Percentiles rank a stretch among this genome's conserved stretches.
Conservation (phyloP, 2,888 invertebrate species). For the Nephrotoma guestfalica region DNA sequence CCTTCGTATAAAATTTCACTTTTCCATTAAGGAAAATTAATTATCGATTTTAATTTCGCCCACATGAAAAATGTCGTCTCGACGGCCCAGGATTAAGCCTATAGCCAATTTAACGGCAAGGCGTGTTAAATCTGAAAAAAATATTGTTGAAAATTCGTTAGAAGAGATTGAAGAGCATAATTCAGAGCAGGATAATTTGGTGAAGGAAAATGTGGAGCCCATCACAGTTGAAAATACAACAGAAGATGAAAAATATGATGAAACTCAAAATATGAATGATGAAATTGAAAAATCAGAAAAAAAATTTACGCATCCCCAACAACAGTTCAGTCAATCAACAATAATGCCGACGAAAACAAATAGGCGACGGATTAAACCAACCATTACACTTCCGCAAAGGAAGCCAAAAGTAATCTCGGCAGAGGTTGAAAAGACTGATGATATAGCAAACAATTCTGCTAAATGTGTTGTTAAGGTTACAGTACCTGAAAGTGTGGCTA, state of each 20-base stretch:
- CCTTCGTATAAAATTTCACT: neutral
- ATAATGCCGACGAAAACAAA: neutral
- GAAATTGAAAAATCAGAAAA: neutral
- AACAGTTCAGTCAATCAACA: neutral
- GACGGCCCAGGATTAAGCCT: slow-evolving; percentile 59
- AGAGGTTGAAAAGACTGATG: neutral
- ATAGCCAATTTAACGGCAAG: slow-evolving; percentile 50
- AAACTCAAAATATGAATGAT: neutral
- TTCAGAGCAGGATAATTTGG: neutral
- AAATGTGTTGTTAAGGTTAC: neutral
- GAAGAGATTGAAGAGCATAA: neutral
- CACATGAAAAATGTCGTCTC: slow-evolving; percentile 39
- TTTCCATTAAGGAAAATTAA: neutral
- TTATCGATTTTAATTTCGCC: slow-evolving; percentile 34
- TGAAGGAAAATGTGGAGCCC: neutral
- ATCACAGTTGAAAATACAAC: neutral
- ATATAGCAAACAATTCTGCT: neutral
- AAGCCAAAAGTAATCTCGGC: neutral
- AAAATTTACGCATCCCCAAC: neutral
- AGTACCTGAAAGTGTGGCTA: neutral
- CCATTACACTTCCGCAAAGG: neutral
- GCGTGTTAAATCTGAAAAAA: neutral
- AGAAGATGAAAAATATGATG: neutral
- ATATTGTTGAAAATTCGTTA: neutral
- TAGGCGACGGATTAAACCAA: slow-evolving; percentile 3